A percentile compares a stretch with the other conserved stretches of the same genome.
Evolutionary conservation across 2,797 vertebrate genomes (phyloP).

Genomic region (Sebastes alutus): DNA sequence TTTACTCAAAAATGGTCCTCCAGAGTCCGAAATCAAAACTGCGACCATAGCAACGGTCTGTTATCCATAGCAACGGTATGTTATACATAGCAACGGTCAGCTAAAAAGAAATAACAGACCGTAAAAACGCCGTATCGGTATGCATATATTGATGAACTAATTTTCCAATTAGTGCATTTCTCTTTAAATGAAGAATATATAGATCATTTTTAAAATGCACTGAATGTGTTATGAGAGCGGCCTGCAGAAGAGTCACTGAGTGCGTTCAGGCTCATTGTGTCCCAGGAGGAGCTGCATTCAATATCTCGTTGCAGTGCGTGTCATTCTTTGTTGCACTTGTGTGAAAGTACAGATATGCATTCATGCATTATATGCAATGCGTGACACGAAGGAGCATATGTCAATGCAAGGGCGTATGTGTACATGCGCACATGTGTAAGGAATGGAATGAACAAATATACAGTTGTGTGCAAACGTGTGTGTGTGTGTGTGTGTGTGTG

Average conservation of each 20-base stretch:
- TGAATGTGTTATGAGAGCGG: background rate
- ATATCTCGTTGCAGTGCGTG: background rate
- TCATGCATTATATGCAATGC: slow-evolving; percentile 5
- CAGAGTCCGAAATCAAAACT: too few species aligned
- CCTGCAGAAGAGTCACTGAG: background rate
- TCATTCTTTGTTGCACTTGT: slow-evolving; percentile 23
- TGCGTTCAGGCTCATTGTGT: background rate
- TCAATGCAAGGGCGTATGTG: slow-evolving; percentile 28
- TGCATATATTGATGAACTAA: background rate
- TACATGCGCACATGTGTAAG: slow-evolving; percentile 45
- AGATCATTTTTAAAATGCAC: background rate
- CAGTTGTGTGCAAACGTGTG: slow-evolving; percentile 45
- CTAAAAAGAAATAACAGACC: too few species aligned
- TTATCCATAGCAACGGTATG: too few species aligned
- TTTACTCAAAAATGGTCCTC: too few species aligned
- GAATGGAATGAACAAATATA: slow-evolving; percentile 65
- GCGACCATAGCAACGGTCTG: too few species aligned
- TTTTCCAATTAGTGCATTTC: background rate
- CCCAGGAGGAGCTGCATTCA: background rate
- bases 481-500: slow-evolving; percentile 29
- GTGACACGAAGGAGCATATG: slow-evolving; percentile 48
- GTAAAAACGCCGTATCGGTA: background rate
- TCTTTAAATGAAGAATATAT: background rate
- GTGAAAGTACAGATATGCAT: slow-evolving; percentile 16
- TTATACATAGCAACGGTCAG: too few species aligned